Conservation (phyloP, 2,888 invertebrate genomes). For the Corythucha ciliata region DNA sequence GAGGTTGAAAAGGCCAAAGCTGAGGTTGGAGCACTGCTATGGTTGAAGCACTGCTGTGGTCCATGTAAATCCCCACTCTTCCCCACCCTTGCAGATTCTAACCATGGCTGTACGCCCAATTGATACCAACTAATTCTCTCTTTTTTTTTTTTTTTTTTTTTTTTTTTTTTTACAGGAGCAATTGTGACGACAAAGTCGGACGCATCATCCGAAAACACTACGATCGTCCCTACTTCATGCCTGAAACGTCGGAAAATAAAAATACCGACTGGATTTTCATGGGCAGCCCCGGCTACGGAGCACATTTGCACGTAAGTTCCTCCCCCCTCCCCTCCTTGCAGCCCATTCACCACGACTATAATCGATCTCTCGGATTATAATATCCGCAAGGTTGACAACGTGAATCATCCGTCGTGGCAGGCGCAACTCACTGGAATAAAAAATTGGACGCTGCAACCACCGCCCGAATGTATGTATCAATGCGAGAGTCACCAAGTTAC, state of each 20-base stretch:
- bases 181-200: conserved; percentile 78
- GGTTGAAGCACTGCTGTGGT: too few species aligned
- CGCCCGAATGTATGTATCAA: conserved; percentile 78
- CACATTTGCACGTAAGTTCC: conserved; percentile 81
- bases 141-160: too few species aligned
- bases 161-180: too few species aligned
- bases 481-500: conserved; percentile 60
- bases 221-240: conserved; percentile 78
- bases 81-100: too few species aligned
- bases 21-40: too few species aligned
- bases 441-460: conserved; percentile 81
- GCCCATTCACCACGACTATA: too few species aligned
- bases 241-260: conserved; percentile 73
- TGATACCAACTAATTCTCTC: too few species aligned
- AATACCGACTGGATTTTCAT: conserved; percentile 95
- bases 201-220: conserved; percentile 68
- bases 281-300: conserved; percentile 89
- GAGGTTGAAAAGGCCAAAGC: too few species aligned
- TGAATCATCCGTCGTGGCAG: conserved; percentile 91
- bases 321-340: not conserved
- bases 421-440: conserved; percentile 86
- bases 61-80: too few species aligned
- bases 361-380: too few species aligned
- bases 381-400: conserved; percentile 96
- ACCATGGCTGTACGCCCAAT: too few species aligned